phyloP scores from a whole-genome alignment of 2,888 invertebrate genomes.

The Anthophora plumipes region DNA sequence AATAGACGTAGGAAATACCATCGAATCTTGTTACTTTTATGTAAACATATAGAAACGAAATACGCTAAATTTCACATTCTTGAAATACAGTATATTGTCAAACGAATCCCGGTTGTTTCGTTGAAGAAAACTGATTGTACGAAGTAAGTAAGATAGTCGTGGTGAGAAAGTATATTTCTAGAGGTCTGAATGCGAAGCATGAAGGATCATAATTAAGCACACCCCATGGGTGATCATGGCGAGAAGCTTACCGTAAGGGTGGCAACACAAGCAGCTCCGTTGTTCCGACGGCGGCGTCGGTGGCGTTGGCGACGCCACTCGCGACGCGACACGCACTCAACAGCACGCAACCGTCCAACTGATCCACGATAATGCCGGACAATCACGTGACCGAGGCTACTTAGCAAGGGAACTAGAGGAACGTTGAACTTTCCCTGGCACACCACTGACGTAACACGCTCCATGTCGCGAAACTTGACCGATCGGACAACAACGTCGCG shows the following conservation, averaged over 20 bases:
- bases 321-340: slow-evolving; percentile 60
- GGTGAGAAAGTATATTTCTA: background rate
- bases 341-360: slow-evolving; percentile 56
- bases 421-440: slow-evolving; percentile 50
- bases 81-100: background rate
- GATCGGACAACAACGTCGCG: too few species aligned
- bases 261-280: slow-evolving; percentile 10
- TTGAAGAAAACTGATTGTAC: too few species aligned
- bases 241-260: slow-evolving; percentile 60
- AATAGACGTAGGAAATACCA: background rate
- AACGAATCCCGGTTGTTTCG: too few species aligned
- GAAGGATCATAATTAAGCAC: background rate
- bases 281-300: slow-evolving; percentile 44
- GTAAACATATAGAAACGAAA: background rate
- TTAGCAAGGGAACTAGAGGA: slow-evolving; percentile 31
- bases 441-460: slow-evolving; percentile 57
- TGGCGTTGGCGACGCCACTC: slow-evolving; percentile 29
- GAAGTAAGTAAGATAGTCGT: too few species aligned
- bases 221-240: background rate
- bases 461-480: background rate
- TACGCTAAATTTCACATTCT: background rate
- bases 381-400: slow-evolving; percentile 60
- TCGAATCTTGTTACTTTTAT: background rate
- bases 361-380: slow-evolving; percentile 46
- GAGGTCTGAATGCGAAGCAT: background rate